These are phyloP conservation scores for Agonopterix subpropinquella DNA, from an alignment of 2,888 invertebrate genomes.

Conservation along the genomic window DNA sequence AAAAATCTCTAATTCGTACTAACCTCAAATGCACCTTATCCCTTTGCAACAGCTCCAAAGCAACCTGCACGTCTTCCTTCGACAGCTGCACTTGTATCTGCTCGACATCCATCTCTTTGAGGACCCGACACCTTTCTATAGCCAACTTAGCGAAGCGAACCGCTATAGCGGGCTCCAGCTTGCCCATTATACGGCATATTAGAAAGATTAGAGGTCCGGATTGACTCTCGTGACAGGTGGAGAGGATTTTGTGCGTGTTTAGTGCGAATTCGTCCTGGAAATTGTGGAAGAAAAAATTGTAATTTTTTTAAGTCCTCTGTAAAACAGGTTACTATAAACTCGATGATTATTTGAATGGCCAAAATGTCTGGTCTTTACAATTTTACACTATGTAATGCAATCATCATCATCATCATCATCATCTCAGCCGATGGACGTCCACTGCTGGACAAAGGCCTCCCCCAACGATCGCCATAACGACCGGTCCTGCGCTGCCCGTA, in stretches of 20 bases:
- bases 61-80: constrained; percentile 80
- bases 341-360: too few species aligned
- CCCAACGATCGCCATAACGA: too few species aligned
- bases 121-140: constrained; percentile 79
- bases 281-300: neutral
- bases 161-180: constrained; percentile 73
- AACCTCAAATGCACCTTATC: constrained; percentile 78
- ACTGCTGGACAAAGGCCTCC: too few species aligned
- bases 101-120: constrained; percentile 78
- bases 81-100: constrained; percentile 79
- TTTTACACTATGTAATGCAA: too few species aligned
- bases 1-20: constrained; percentile 3
- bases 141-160: constrained; percentile 79
- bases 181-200: constrained; percentile 80
- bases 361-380: too few species aligned
- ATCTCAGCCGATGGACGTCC: too few species aligned
- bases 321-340: too few species aligned
- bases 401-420: too few species aligned
- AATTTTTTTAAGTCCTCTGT: too few species aligned
- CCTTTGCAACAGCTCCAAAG: constrained; percentile 77
- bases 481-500: too few species aligned
- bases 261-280: constrained; percentile 81
- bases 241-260: constrained; percentile 81
- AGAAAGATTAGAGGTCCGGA: constrained; percentile 84
- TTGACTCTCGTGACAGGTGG: constrained; percentile 80